These are phyloP conservation scores for Diacarnus erythraeanus DNA, from an alignment of 37 sponge, comb jelly and placozoan species.

Conservation along the genomic window DNA sequence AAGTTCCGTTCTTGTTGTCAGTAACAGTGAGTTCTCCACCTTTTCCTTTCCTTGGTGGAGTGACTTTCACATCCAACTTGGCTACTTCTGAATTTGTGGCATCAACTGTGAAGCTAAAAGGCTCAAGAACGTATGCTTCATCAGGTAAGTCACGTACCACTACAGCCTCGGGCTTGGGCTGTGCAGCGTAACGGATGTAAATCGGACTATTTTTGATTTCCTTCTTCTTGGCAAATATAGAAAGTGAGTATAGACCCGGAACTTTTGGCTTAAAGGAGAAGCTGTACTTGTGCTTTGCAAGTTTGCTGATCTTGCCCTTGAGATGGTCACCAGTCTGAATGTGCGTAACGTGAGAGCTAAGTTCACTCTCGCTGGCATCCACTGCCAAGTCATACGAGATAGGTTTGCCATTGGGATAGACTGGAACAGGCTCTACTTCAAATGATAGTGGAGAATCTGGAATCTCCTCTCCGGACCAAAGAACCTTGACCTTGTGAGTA, in stretches of 20 bases:
- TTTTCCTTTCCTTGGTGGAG: constrained; percentile 24
- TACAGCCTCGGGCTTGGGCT: constrained; percentile 30
- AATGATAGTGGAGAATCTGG: constrained; percentile 65
- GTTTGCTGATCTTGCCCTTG: constrained; percentile 59
- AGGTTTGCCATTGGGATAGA: constrained; percentile 25
- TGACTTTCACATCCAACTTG: constrained; percentile 34
- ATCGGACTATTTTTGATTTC: constrained; percentile 41
- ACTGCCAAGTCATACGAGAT: constrained; percentile 29
- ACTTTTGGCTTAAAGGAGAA: constrained; percentile 41
- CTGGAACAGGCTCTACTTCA: constrained; percentile 20
- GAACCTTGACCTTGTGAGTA: constrained; percentile 43
- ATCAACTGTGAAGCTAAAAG: constrained; percentile 40
- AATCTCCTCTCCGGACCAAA: constrained; percentile 53
- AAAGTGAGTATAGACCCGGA: constrained; percentile 53
- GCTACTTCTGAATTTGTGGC: constrained; percentile 63
- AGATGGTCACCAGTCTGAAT: constrained; percentile 27
- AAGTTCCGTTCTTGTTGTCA: constrained; percentile 48
- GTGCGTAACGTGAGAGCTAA: constrained; percentile 38
- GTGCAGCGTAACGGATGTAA: constrained; percentile 13
- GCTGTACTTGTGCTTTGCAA: constrained; percentile 16
- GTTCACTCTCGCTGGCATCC: constrained; percentile 44
- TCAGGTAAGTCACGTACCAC: constrained; percentile 20
- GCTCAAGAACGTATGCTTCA: constrained; percentile 29
- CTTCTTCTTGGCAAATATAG: constrained; percentile 1
- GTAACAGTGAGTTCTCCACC: constrained; percentile 8